Conservation (phyloP, 2,113 vertebrate species). For the Syngnathus scovelli region DNA sequence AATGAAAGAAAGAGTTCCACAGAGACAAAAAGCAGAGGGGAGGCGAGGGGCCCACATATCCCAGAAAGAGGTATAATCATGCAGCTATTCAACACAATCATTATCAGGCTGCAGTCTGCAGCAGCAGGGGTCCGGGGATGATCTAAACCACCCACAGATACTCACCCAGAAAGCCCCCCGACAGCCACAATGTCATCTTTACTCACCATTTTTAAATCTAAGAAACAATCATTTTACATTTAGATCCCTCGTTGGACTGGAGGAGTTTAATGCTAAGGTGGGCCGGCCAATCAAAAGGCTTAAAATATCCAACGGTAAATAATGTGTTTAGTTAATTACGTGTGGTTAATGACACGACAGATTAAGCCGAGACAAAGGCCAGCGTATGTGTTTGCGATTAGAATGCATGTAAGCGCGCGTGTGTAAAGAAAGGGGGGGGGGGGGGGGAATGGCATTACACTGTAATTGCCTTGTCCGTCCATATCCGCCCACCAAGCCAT, state of each 20-base stretch:
- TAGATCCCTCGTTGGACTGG: slow-evolving; percentile 32
- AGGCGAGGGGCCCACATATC: slow-evolving; percentile 47
- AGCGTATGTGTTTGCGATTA: slow-evolving; percentile 25
- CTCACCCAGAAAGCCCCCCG: slow-evolving; percentile 45
- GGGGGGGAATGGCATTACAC: slow-evolving; percentile 9
- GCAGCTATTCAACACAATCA: slow-evolving; percentile 64
- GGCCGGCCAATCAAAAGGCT: slow-evolving; percentile 22
- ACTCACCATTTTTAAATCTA: slow-evolving; percentile 50
- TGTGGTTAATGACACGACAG: slow-evolving; percentile 61
- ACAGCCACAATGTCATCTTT: slow-evolving; percentile 55
- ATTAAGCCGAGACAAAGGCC: slow-evolving; percentile 54
- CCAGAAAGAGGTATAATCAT: slow-evolving; percentile 67
- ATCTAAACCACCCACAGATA: slow-evolving; percentile 58
- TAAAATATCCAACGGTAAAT: slow-evolving; percentile 24
- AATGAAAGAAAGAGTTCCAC: slow-evolving; percentile 26
- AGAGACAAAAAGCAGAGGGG: slow-evolving; percentile 45
- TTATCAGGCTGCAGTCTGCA: slow-evolving; percentile 66
- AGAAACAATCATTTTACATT: slow-evolving; percentile 48
- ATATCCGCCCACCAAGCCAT: slow-evolving; percentile 56
- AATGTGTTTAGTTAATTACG: slow-evolving; percentile 46
- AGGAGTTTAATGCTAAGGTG: slow-evolving; percentile 39
- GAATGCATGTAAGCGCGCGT: slow-evolving; percentile 28
- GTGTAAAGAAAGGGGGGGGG: slow-evolving; percentile 29
- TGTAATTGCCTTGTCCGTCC: slow-evolving; percentile 65
- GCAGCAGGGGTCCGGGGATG: slow-evolving; percentile 62